Evolutionary conservation across 2,113 vertebrate species (phyloP), one percentile per base, ranked within the genome.

Genomic region (Phaetusa simplex): DNA sequence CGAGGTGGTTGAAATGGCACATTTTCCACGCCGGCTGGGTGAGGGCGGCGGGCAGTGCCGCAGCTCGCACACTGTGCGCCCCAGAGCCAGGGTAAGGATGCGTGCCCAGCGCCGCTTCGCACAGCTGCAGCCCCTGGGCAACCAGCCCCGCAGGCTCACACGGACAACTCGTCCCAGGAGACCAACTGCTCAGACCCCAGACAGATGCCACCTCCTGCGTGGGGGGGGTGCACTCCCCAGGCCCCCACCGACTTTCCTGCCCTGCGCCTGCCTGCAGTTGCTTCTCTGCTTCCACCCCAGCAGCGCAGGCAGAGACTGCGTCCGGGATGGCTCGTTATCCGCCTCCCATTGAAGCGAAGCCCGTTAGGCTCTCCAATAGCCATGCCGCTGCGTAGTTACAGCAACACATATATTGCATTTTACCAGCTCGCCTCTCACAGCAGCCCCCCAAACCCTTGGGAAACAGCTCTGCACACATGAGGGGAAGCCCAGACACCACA

Each of bases 91-190:
- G 52, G 32, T 36, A 13, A 6, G 1, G 67, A 27, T 8, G 0
- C 0, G 1, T 1, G n/a, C 43, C 12, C 23, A 76, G 61, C 20
- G 21, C 5, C 0, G 0, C 32, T 11, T 11, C 0, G 2, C 42
- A 36, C 38, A 45, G 55, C 52, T 13, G 4, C 6, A 64, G 53
- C 49, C 24, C 53, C 11, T 4, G 43, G 2, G 5, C 36, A 40
- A 45, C 9, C 38, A 47, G 24, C 43, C 16, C 50, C 12, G 0
- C 36, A 5, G 62, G 15, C 58, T 64, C 52, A 36, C 58, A 6
- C 1, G 0, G 11, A 0, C 43, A 50, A 5, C 59, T 52, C 59
- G 14, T 24, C 13, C 36, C 53, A 26, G 0, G 0, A 38, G 38
- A 59, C 19, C 52, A 7, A 23, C 40, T 10, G 30, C 71, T 80